Conservation (phyloP, 2,888 invertebrate species). For the Dysmachus trigonus region DNA sequence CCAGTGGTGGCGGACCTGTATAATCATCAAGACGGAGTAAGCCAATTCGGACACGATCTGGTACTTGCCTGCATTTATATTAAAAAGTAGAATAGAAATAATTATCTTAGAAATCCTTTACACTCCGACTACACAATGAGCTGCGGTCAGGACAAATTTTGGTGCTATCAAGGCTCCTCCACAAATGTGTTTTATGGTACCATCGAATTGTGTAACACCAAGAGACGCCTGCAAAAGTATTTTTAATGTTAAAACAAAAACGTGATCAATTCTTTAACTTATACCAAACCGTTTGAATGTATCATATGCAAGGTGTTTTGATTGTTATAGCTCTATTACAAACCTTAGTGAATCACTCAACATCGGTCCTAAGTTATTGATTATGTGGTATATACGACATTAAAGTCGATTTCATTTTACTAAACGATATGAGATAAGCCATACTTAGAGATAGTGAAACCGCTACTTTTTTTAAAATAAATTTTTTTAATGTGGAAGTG, state of each 20-base stretch:
- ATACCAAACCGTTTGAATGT: neutral
- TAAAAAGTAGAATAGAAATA: neutral
- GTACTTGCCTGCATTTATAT: neutral
- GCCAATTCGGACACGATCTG: neutral
- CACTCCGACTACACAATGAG: constrained; percentile 55
- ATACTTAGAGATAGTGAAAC: too few species aligned
- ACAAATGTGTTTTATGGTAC: constrained; percentile 56
- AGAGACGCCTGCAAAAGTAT: constrained; percentile 60
- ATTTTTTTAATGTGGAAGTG: too few species aligned
- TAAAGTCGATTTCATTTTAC: too few species aligned
- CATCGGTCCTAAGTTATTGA: too few species aligned
- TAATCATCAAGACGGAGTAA: neutral
- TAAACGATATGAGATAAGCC: too few species aligned
- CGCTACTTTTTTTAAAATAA: too few species aligned
- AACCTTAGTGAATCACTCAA: too few species aligned
- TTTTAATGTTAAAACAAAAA: neutral
- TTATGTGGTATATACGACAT: too few species aligned
- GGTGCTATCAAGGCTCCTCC: constrained; percentile 62
- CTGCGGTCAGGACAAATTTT: constrained; percentile 58
- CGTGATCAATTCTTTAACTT: neutral
- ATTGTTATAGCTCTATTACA: too few species aligned
- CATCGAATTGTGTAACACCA: constrained; percentile 49
- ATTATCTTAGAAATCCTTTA: neutral
- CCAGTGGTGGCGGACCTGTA: neutral
- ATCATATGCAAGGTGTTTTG: too few species aligned